Conservation (phyloP, 1,140 invertebrate genomes). For the Lerema accius region DNA sequence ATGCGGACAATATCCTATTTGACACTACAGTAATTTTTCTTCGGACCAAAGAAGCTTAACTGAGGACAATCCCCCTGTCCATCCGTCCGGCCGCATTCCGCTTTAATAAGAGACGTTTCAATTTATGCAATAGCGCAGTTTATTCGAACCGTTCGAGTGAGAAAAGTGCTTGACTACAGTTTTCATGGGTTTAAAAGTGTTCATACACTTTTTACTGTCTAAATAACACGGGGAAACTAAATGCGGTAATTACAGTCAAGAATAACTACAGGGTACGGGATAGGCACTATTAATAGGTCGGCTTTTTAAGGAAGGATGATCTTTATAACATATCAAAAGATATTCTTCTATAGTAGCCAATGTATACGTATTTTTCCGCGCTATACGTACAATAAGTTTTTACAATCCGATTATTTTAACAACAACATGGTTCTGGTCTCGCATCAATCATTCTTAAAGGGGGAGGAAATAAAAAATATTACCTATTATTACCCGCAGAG, state of each 20-base stretch:
- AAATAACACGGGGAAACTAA: too few species aligned
- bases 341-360: too few species aligned
- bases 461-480: slow-evolving; percentile 13
- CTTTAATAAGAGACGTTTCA: slow-evolving; percentile 49
- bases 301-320: too few species aligned
- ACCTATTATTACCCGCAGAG: neutral
- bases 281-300: too few species aligned
- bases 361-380: too few species aligned
- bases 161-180: slow-evolving; percentile 27
- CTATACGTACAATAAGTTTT: neutral
- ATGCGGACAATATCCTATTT: slow-evolving; percentile 35
- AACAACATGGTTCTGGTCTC: slow-evolving; percentile 6
- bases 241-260: too few species aligned
- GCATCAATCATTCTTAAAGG: slow-evolving; percentile 10
- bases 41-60: slow-evolving; percentile 50
- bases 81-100: slow-evolving; percentile 43
- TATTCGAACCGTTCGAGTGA: slow-evolving; percentile 51
- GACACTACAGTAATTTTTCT: slow-evolving; percentile 55
- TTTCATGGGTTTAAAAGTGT: too few species aligned
- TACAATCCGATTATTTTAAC: slow-evolving; percentile 12
- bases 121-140: slow-evolving; percentile 53
- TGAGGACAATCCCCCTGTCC: slow-evolving; percentile 45
- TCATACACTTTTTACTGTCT: neutral
- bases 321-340: too few species aligned
- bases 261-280: too few species aligned